Percentiles rank a stretch among this genome's conserved stretches.
Conservation (phyloP, 37 sponge, comb jelly and placozoan species). For the Haliclona indistincta region DNA sequence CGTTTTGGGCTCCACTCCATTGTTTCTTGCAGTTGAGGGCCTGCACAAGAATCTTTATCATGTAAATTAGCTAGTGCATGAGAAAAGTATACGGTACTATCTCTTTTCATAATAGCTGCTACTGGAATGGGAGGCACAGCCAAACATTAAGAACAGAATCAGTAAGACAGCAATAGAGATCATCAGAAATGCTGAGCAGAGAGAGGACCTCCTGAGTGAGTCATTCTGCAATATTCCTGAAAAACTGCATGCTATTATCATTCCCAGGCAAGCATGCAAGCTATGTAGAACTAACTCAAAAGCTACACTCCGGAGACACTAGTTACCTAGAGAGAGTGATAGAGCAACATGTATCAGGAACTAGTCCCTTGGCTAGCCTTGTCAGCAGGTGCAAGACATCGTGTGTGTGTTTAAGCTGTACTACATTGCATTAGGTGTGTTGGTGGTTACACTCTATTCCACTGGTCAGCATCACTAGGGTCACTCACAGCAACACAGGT, state of each 20-base stretch:
- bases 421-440: constrained; percentile 39
- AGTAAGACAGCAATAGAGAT: constrained; percentile 76
- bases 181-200: constrained; percentile 67
- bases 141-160: constrained; percentile 70
- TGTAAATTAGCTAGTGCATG: constrained; percentile 11
- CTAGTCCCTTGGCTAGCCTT: constrained; percentile 56
- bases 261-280: constrained; percentile 17
- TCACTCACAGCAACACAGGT: constrained; percentile 49
- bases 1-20: constrained; percentile 64
- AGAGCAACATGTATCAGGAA: constrained; percentile 24
- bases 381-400: constrained; percentile 52
- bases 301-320: constrained; percentile 12
- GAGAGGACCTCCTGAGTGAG: constrained; percentile 46
- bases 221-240: neutral
- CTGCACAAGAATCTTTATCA: constrained; percentile 63
- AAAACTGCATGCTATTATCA: neutral
- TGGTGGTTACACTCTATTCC: constrained; percentile 63
- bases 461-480: constrained; percentile 51
- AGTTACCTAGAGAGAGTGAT: constrained; percentile 24
- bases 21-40: constrained; percentile 68
- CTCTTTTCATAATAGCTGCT: constrained; percentile 47
- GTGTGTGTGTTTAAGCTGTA: neutral
- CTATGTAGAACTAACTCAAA: constrained; percentile 5
- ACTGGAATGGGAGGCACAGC: constrained; percentile 86
- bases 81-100: neutral